phyloP scores from a whole-genome alignment of 1,140 invertebrate genomes.

The Pogonognathellus flavescens region DNA sequence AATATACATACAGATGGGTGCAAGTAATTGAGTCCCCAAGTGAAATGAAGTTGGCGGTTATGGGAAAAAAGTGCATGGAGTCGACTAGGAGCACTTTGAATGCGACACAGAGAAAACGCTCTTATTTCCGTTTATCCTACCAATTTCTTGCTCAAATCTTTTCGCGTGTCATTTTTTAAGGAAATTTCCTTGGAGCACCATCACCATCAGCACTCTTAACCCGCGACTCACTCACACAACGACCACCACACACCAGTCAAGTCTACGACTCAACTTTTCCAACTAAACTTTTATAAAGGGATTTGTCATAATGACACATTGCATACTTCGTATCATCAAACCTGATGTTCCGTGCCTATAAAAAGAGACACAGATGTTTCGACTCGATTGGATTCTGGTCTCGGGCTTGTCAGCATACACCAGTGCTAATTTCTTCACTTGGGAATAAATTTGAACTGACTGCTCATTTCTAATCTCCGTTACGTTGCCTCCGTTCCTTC shows the following conservation, averaged over 20 bases:
- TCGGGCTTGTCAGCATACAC: conserved; percentile 61
- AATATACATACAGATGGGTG: conserved; percentile 63
- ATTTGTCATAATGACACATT: conserved; percentile 66
- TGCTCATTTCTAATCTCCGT: conserved; percentile 63
- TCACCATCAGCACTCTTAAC: conserved; percentile 5
- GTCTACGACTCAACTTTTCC: conserved; percentile 7
- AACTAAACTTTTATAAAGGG: conserved; percentile 65
- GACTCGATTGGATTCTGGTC: conserved; percentile 62
- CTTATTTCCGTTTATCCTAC: conserved; percentile 65
- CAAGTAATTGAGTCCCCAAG: conserved; percentile 66
- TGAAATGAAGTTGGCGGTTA: conserved; percentile 58
- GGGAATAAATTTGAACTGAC: conserved; percentile 65
- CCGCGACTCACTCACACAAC: conserved; percentile 10
- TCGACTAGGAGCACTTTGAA: conserved; percentile 54
- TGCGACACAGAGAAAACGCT: conserved; percentile 57
- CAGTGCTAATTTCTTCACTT: conserved; percentile 63
- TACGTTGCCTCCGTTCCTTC: conserved; percentile 15
- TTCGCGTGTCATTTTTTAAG: conserved; percentile 61
- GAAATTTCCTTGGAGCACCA: conserved; percentile 50
- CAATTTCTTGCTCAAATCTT: conserved; percentile 65
- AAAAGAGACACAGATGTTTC: conserved; percentile 63
- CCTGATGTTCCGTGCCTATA: conserved; percentile 51
- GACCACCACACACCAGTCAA: conserved; percentile 3
- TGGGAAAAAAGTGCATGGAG: neutral
- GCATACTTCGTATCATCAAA: conserved; percentile 59